A percentile compares a stretch with the other conserved stretches of the same genome.
Evolutionary conservation across 2,888 invertebrate genomes (phyloP).

Genomic region (Cremastinae sp.): DNA sequence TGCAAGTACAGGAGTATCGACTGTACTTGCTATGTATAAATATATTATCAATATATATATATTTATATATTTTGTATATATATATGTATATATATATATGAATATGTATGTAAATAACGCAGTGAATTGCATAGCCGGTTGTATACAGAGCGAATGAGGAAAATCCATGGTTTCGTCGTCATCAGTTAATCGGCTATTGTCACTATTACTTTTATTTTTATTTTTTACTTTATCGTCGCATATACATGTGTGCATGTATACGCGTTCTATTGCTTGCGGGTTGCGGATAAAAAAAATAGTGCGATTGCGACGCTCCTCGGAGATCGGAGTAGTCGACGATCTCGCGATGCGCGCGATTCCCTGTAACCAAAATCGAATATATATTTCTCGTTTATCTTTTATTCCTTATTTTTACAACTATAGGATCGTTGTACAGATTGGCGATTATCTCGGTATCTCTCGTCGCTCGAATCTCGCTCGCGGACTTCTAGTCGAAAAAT

Average conservation of each 20-base stretch:
- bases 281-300: constrained; percentile 28
- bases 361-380: constrained; percentile 61
- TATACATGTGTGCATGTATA: background rate
- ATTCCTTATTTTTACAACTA: background rate
- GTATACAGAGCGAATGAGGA: constrained; percentile 42
- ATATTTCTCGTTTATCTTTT: too few relatives aligned
- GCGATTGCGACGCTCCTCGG: constrained; percentile 32
- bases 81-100: constrained; percentile 15
- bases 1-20: constrained; percentile 72
- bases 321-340: constrained; percentile 73
- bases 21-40: constrained; percentile 61
- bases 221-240: constrained; percentile 10
- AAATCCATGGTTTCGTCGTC: constrained; percentile 49
- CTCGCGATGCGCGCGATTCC: constrained; percentile 47
- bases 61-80: constrained; percentile 13
- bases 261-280: background rate
- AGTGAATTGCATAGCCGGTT: constrained; percentile 33
- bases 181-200: constrained; percentile 2
- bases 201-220: background rate
- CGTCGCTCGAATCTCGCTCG: background rate
- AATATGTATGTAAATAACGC: constrained; percentile 24
- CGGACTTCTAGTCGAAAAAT: constrained; percentile 9
- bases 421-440: background rate
- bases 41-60: constrained; percentile 26
- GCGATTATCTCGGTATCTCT: background rate